Percentiles rank a stretch among this genome's conserved stretches.
Evolutionary conservation across 2,888 invertebrate species (phyloP).

Genomic region (Drosophila picticornis): DNA sequence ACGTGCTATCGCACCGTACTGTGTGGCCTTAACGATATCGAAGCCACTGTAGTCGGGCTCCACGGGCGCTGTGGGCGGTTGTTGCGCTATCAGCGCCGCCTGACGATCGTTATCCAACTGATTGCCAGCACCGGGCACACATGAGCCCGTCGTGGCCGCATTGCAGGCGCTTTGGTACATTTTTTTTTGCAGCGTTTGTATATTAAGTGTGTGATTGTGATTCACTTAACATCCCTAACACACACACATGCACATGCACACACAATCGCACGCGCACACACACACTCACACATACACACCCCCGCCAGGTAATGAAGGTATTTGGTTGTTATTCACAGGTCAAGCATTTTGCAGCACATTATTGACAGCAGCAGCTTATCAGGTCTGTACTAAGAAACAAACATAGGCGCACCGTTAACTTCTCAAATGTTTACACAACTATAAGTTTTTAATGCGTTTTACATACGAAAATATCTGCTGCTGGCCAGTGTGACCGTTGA

Average conservation of each 20-base stretch:
- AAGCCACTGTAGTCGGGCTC: conserved; percentile 92
- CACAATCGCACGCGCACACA: conserved; percentile 13
- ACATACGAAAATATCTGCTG: conserved; percentile 65
- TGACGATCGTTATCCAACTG: conserved; percentile 86
- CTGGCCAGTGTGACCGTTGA: conserved; percentile 49
- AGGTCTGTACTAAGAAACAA: conserved; percentile 41
- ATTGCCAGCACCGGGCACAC: conserved; percentile 87
- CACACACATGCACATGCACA: conserved; percentile 13
- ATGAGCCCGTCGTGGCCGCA: conserved; percentile 88
- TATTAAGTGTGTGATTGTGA: conserved; percentile 65
- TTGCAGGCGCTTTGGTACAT: conserved; percentile 92
- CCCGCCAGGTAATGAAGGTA: conserved; percentile 60
- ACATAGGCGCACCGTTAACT: conserved; percentile 37
- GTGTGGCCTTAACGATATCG: conserved; percentile 97
- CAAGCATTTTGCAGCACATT: conserved; percentile 51
- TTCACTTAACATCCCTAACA: conserved; percentile 74
- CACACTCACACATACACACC: conserved; percentile 45
- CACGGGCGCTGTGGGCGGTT: conserved; percentile 88
- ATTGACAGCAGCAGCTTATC: conserved; percentile 32
- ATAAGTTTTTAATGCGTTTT: conserved; percentile 69
- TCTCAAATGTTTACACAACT: conserved; percentile 51
- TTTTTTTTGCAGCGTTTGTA: conserved; percentile 73
- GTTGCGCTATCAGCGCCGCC: conserved; percentile 87
- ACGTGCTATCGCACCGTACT: conserved; percentile 95
- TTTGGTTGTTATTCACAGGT: conserved; percentile 49